Base-by-base conservation (phyloP, 1,140 invertebrate species). In the Alviniconcha marisindica region DNA sequence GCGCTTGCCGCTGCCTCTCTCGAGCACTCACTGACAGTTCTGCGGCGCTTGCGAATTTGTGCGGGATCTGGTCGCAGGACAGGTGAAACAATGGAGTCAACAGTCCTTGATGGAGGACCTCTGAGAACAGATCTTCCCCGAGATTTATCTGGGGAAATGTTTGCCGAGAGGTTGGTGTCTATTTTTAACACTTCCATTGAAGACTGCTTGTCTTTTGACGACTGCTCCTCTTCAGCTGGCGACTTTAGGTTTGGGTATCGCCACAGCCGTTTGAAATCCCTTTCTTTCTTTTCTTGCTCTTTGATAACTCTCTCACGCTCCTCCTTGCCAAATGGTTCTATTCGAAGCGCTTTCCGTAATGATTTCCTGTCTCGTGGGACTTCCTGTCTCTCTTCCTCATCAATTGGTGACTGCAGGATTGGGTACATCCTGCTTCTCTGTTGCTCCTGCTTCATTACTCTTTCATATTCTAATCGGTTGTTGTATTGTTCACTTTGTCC, bases 21-120 rank as follows among this genome's bases (percentile, higher is more conserved):
- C 33, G 82, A 81, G 80, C 85, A 88, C 79, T 84, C 84, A 84
- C 88, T 90, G 0, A 88, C 85, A 31, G 87, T 87, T 40, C 87
- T 82, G 73, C 87, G 77, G 28, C 97, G 89, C 88, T 92, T 93
- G 95, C 96, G 96, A 3, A 96, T 95, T 2, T 96, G 96, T 0
- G 97, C 96, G 88, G 89, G 90, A 74, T 83, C 76, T 71, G 98
- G 97, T 21, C 96, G 97, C 85, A 98, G 96, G 1, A 98, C 97
- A 10, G 97, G 97, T 91, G 97, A 98, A 0, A 98, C 97, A 91
- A 98, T 98, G 36, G 66, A 42, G 42, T 77, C 71, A 31, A 44
- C 66, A 40, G 69, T 69, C 42, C 51, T 48, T n/a, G 73, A 60
- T 15, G n/a, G 21, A 24, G 63, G 54, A 33, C 60, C 44, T 24